Evolutionary conservation across 1,140 invertebrate genomes (phyloP), one percentile per base, ranked within the genome.

Genomic region (Dendroctonus ponderosae): DNA sequence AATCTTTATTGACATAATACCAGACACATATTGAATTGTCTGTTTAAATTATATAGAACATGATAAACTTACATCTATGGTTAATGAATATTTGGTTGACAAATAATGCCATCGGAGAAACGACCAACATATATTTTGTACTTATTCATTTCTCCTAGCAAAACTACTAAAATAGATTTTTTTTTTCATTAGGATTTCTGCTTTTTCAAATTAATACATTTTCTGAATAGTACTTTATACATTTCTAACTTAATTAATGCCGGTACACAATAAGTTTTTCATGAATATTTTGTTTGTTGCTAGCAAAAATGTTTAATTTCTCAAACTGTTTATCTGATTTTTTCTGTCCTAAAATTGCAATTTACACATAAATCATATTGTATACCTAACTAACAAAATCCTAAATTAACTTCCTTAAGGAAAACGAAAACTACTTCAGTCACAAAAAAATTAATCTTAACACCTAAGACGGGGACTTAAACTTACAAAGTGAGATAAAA

Each of bases 31-130:
- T 48, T 14, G 46, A 11, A n/a, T 48, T 14, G 14, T 48, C 11
- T 14, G 14, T 14, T 7, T 48, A 48, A 6, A 11, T n/a, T 7
- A 48, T 48, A 5, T 7, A n/a, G 46, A n/a, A 53, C 37, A 53
- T 26, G 37, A 37, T 5, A 53, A 53, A 26, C 51, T 37, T 53
- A 53, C 26, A n/a, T 14, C 51, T 53, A 53, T 11, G 26, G 9
- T 53, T n/a, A 53, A 14, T 14, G 51, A 53, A 53, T 53, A 53
- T 53, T 53, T 53, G 51, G 51, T 53, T 14, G 51, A 14, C 12
- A 14, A 14, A 14, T 53, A 37, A 48, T 48, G 46, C 46, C 14
- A 14, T 5, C 51, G 11, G 26, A 26, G 51, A 53, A 53, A 53
- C 51, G 5, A 14, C 12, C 5, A 26, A 53, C 12, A 53, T 53